phyloP scores from a whole-genome alignment of 2,888 invertebrate genomes.

The Caenorhabditis auriculariae region DNA sequence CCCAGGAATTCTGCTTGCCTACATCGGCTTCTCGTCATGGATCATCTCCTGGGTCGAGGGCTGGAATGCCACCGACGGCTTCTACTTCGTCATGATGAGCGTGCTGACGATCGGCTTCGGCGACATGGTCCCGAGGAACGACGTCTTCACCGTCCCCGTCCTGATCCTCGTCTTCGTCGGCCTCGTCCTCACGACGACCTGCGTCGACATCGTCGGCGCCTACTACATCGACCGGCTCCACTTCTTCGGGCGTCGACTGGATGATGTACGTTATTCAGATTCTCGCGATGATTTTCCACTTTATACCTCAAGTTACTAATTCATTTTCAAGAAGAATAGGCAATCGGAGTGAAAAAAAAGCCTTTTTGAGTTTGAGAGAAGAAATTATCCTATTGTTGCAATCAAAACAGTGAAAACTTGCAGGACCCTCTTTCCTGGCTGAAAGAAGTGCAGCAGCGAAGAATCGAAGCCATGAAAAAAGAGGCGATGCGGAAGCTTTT shows the following conservation, averaged over 20 bases:
- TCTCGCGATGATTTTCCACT: background rate
- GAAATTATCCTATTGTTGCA: background rate
- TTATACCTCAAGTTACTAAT: background rate
- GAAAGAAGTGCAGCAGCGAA: slow-evolving; percentile 59
- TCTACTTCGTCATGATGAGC: slow-evolving; percentile 94
- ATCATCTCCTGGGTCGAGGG: slow-evolving; percentile 44
- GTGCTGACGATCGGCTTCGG: slow-evolving; percentile 88
- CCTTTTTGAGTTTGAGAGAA: background rate
- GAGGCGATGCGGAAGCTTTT: slow-evolving; percentile 62
- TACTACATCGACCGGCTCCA: slow-evolving; percentile 62
- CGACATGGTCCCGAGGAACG: slow-evolving; percentile 71
- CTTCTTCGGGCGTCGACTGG: slow-evolving; percentile 60
- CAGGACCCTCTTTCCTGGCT: slow-evolving; percentile 61
- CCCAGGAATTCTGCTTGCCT: slow-evolving; percentile 27
- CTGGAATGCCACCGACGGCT: slow-evolving; percentile 74
- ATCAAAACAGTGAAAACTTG: slow-evolving; percentile 1
- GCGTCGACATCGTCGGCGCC: slow-evolving; percentile 89
- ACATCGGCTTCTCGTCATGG: slow-evolving; percentile 44
- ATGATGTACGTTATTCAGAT: slow-evolving; percentile 30
- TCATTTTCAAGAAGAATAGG: background rate
- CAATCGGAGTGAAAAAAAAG: no score
- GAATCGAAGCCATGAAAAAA: slow-evolving; percentile 61
- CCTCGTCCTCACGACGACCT: slow-evolving; percentile 91
- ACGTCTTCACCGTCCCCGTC: slow-evolving; percentile 83
- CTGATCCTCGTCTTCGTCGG: slow-evolving; percentile 90